Percentiles rank a stretch among this genome's conserved stretches.
Evolutionary conservation across 2,113 vertebrate genomes (phyloP).

Genomic region (Nothocercus nigrocapillus): DNA sequence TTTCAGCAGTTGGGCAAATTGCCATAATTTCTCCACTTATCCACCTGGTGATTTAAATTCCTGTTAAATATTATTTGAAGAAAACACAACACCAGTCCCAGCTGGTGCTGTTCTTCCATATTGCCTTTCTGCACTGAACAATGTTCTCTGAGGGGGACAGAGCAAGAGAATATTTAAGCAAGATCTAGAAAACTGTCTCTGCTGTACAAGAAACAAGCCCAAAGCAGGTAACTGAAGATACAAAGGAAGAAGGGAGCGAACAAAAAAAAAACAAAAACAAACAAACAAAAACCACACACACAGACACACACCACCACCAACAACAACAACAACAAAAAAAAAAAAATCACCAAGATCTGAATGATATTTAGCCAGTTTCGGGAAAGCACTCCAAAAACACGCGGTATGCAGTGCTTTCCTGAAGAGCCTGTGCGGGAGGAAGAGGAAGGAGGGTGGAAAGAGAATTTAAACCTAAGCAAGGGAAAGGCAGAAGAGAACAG

Average conservation of each 20-base stretch:
- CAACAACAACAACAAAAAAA: too few species aligned
- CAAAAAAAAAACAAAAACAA: too few species aligned
- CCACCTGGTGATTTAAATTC: slow-evolving; percentile 21
- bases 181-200: background rate
- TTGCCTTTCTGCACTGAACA: background rate
- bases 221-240: background rate
- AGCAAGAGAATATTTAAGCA: background rate
- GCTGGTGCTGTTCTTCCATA: background rate
- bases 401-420: background rate
- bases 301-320: too few species aligned
- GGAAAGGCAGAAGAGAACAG: background rate
- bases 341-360: background rate
- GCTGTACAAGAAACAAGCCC: background rate
- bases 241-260: background rate
- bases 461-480: background rate
- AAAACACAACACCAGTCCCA: background rate
- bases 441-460: background rate
- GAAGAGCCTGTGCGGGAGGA: background rate
- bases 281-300: too few species aligned
- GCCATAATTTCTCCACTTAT: slow-evolving; percentile 16
- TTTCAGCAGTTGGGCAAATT: slow-evolving; percentile 1
- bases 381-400: background rate
- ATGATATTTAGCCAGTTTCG: background rate
- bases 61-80: slow-evolving; percentile 17
- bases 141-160: background rate